Conservation (phyloP, 1,140 invertebrate species). For the Drosophila ogumai region DNA sequence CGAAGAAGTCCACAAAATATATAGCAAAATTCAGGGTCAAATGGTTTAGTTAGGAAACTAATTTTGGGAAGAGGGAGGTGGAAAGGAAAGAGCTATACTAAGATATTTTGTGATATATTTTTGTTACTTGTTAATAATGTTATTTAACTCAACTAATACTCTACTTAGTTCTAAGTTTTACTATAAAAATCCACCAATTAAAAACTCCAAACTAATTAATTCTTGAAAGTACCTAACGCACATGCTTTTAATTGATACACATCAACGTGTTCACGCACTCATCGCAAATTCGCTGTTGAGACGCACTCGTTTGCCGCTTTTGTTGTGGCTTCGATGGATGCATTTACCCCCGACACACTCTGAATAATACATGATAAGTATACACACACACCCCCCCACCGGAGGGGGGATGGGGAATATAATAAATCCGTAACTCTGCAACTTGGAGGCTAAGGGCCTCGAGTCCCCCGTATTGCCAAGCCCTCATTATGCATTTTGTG, state of each 20-base stretch:
- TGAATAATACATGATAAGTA: conserved; percentile 38
- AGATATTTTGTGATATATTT: no score
- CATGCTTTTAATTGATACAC: conserved; percentile 14
- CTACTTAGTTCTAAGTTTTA: not conserved
- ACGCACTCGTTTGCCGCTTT: conserved; percentile 33
- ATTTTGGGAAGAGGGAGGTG: not conserved
- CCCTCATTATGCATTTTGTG: conserved; percentile 60
- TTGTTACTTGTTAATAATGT: not conserved
- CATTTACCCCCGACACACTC: conserved; percentile 34
- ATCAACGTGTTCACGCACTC: conserved; percentile 28
- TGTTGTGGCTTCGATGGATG: conserved; percentile 41
- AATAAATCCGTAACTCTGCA: conserved; percentile 24
- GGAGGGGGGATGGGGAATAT: not conserved
- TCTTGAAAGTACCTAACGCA: not conserved
- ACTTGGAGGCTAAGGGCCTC: conserved; percentile 20
- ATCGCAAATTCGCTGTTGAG: conserved; percentile 46
- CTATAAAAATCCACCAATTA: not conserved
- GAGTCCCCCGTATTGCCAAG: conserved; percentile 10
- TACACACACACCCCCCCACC: not conserved
- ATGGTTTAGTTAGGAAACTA: not conserved
- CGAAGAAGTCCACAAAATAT: not conserved
- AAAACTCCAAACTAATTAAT: conserved; percentile 5
- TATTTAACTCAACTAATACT: not conserved
- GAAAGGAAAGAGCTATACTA: not conserved
- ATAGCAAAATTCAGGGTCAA: conserved; percentile 31